Base-by-base conservation (phyloP, 2,113 vertebrate genomes). In the Egretta garzetta region DNA sequence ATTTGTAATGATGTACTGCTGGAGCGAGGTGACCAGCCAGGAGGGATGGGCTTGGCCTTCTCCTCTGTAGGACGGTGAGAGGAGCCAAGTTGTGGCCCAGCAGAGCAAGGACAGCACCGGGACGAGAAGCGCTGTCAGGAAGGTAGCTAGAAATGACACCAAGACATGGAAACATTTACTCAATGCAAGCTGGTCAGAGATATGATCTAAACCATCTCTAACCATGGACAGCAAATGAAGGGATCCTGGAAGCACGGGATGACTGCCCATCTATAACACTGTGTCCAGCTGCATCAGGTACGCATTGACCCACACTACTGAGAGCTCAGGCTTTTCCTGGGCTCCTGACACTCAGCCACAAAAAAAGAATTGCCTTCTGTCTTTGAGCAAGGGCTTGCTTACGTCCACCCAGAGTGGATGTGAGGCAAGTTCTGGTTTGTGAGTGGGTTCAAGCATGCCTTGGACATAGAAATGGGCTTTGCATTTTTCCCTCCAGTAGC, bases 261-360 rank as follows among this genome's bases (percentile, higher is more conserved):
- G 4, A 32, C 27, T 73, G n/a, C 37, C 6, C 8, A 33, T 37
- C 64, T 50, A 32, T 58, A 63, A 28, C 0, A 0, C 50, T 17
- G 20, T 58, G 62, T 37, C 52, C 5, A 0, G 6, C 4, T 37
- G 63, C 0, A 1, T 8, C 30, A 32, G 19, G 37, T 32, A 30
- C 12, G 0, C 14, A 9, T 19, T 49, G 39, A 80, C 47, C 13
- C 52, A 35, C 0, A 0, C 28, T 58, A 4, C 56, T 6, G 12
- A 45, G 27, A 66, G 56, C 52, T 13, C n/a, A 47, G 21, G 19
- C 4, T 11, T 84, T 66, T 7, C 41, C 41, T 43, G 41, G 41
- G 12, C 52, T 73, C 13, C 60, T 71, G 56, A 37, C 0, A 2
- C 43, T 81, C 64, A 23, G 41, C 41, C 47, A 37, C n/a, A 45